These are phyloP conservation scores for Festucalex cinctus DNA, from an alignment of 2,113 vertebrate genomes.

Conservation along the genomic window DNA sequence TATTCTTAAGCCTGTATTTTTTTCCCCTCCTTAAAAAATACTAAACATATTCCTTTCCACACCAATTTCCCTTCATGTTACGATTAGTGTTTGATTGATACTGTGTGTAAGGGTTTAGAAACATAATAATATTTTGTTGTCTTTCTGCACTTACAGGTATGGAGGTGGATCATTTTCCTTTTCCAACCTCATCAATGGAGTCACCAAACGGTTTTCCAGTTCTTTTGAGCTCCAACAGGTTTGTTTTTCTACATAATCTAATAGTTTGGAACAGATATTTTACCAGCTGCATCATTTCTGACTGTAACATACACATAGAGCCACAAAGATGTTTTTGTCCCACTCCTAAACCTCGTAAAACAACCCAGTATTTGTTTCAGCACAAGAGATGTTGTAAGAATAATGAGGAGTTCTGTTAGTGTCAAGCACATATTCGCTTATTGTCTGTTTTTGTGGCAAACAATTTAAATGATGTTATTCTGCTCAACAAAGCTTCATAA, in stretches of 20 bases:
- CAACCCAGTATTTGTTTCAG: neutral
- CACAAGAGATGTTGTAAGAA: neutral
- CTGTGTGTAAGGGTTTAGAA: neutral
- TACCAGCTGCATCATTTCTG: neutral
- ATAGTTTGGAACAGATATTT: neutral
- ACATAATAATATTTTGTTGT: neutral
- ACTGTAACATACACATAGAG: neutral
- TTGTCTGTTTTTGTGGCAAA: neutral
- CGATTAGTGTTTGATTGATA: neutral
- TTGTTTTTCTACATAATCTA: neutral
- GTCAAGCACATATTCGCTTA: neutral
- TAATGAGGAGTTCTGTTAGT: neutral
- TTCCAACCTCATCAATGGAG: conserved; percentile 76
- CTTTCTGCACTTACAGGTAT: conserved; percentile 67
- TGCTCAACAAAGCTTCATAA: neutral
- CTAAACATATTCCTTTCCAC: neutral
- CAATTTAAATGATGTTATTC: neutral
- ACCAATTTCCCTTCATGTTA: neutral
- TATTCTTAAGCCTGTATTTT: neutral
- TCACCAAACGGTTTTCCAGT: conserved; percentile 80
- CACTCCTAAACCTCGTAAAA: neutral
- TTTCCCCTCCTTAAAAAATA: neutral
- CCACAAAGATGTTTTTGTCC: neutral
- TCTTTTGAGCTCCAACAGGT: conserved; percentile 86
- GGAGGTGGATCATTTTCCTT: conserved; percentile 92